Base-by-base conservation (phyloP, 2,797 vertebrate species). In the Pelobates cultripes region DNA sequence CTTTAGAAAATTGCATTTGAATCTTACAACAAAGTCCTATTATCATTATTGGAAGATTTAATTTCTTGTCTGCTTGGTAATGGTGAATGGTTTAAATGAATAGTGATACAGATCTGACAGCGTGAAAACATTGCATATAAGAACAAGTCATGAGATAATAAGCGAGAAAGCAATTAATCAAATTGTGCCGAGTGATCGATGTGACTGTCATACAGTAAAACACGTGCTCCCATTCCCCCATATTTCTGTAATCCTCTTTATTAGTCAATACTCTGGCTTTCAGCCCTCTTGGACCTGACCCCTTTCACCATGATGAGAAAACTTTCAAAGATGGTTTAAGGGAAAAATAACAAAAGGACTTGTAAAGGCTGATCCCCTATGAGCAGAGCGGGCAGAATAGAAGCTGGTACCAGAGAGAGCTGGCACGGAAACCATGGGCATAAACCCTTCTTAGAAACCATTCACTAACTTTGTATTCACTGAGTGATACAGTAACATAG, bases 111-210 rank as follows among this genome's bases (percentile, higher is more conserved):
- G 55, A 57, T 57, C 55, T 7, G 13, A 15, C 55, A 43, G 76
- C n/a, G 68, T 63, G 13, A 67, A 43, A 12, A 44, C 41, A 13
- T 79, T 42, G 77, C 66, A 73, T 67, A 73, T 43, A 80, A 73
- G 5, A 28, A 43, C 42, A 17, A 75, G 43, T 41, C 44, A 80
- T 61, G 72, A 68, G 64, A 74, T 79, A 79, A 74, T 79, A 79
- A 44, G 43, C 76, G 47, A 13, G n/a, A 66, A 43, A 51, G 68
- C 40, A 43, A 80, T 80, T 80, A 68, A 71, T 43, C 17, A 53
- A 53, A 82, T 67, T 44, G 69, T 66, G n/a, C 40, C 15, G 4
- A 43, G 13, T 15, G 80, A 82, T 82, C 28, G 13, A 73, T 72
- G 61, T 2, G 44, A 76, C 3, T 3, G 44, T 60, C 68, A 53